Evolutionary conservation across 2,888 invertebrate genomes (phyloP).

Genomic region (Platynereis dumerilii): DNA sequence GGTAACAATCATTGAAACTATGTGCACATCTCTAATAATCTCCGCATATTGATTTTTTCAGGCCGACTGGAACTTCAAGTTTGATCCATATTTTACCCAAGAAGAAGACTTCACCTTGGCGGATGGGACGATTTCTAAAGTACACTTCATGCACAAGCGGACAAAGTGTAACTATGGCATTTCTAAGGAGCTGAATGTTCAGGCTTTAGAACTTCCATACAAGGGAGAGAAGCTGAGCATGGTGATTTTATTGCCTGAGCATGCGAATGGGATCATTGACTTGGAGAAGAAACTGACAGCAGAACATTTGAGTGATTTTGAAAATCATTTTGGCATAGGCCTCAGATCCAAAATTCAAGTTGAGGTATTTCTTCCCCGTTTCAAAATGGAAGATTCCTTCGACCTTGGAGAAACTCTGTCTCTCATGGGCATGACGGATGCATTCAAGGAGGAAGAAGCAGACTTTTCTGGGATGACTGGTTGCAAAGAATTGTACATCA

Average conservation of each 20-base stretch:
- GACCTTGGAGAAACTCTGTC: slow-evolving; percentile 28
- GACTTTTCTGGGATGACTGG: slow-evolving; percentile 54
- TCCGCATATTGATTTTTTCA: too few species aligned
- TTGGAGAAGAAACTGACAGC: slow-evolving; percentile 24
- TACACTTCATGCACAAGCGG: slow-evolving; percentile 6
- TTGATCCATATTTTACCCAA: neutral
- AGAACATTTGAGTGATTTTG: slow-evolving; percentile 15
- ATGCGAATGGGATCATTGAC: slow-evolving; percentile 39
- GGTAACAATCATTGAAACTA: too few species aligned
- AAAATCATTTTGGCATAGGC: slow-evolving; percentile 12
- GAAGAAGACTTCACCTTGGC: slow-evolving; percentile 2
- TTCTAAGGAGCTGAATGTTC: slow-evolving; percentile 72
- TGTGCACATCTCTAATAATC: too few species aligned
- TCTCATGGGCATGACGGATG: slow-evolving; percentile 33
- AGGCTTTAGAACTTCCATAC: slow-evolving; percentile 79
- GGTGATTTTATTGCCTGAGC: slow-evolving; percentile 51
- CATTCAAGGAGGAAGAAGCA: slow-evolving; percentile 44
- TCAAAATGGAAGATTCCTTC: slow-evolving; percentile 35
- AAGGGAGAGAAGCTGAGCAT: slow-evolving; percentile 48
- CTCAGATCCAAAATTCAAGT: neutral
- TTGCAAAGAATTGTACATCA: slow-evolving; percentile 43
- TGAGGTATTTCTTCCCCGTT: slow-evolving; percentile 31
- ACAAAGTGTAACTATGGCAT: slow-evolving; percentile 11
- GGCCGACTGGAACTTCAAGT: slow-evolving; percentile 18
- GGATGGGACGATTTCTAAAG: neutral